Evolutionary conservation across 1,140 invertebrate species (phyloP).

Genomic region (silkworm (Bombyx mori)): DNA sequence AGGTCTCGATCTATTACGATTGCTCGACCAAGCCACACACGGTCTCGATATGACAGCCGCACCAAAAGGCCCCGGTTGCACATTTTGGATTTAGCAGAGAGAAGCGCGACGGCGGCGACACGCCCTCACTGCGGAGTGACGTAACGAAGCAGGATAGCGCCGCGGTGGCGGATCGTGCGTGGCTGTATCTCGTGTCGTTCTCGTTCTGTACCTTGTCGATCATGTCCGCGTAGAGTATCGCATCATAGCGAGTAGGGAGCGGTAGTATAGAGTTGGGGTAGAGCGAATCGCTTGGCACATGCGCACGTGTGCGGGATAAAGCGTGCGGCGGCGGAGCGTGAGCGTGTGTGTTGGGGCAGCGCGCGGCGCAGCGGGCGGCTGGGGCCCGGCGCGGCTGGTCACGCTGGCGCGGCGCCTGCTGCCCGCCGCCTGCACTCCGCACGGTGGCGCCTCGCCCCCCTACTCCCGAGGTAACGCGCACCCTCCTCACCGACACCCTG

Average conservation of each 20-base stretch:
- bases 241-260: conserved; percentile 2
- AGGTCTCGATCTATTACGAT: conserved; percentile 6
- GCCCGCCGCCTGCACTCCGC: conserved; percentile 79
- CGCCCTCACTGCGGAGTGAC: too few relatives aligned
- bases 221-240: conserved; percentile 5
- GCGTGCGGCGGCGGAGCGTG: conserved; percentile 60
- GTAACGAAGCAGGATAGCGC: background rate
- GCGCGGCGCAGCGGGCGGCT: conserved; percentile 63
- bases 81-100: too few relatives aligned
- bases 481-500: conserved; percentile 7
- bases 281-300: conserved; percentile 17
- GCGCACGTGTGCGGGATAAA: conserved; percentile 23
- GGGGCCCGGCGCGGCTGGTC: conserved; percentile 63
- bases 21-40: conserved; percentile 3
- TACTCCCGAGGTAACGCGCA: conserved; percentile 76
- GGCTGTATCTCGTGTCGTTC: background rate
- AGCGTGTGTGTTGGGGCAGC: conserved; percentile 61
- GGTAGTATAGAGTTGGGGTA: conserved; percentile 10
- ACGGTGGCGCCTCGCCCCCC: conserved; percentile 78
- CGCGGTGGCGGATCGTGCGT: background rate
- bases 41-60: background rate
- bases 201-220: conserved; percentile 1
- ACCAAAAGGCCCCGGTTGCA: too few relatives aligned
- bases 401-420: conserved; percentile 76
- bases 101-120: background rate